These are phyloP conservation scores for Melipona quadrifasciata DNA, from an alignment of 1,140 invertebrate species.

Conservation along the genomic window DNA sequence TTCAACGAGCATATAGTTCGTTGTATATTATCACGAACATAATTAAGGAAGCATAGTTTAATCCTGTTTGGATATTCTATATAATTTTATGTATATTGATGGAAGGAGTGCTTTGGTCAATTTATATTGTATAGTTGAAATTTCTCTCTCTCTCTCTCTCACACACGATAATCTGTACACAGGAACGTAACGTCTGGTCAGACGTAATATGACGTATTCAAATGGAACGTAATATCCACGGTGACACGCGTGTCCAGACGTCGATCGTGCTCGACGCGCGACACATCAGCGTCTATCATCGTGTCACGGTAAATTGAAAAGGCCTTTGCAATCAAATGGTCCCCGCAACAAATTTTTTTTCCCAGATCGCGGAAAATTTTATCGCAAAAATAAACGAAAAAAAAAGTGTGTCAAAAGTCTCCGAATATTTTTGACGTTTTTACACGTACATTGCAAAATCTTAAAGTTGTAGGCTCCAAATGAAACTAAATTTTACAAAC, in stretches of 20 bases:
- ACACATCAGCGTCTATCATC: not conserved
- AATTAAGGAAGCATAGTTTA: too few species aligned
- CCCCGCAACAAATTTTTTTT: not conserved
- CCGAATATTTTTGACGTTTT: too few species aligned
- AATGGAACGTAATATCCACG: slow-evolving; percentile 19
- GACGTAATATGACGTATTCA: slow-evolving; percentile 14
- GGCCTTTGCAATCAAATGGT: not conserved
- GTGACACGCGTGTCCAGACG: slow-evolving; percentile 17
- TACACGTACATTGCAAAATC: too few species aligned
- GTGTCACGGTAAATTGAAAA: not conserved
- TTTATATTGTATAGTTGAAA: not conserved
- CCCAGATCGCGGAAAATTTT: not conserved
- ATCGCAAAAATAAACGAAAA: not conserved
- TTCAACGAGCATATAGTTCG: too few species aligned
- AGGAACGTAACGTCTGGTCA: not conserved
- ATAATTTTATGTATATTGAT: too few species aligned
- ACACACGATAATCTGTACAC: not conserved
- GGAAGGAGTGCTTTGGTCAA: too few species aligned
- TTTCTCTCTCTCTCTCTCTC: not conserved
- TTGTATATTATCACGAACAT: too few species aligned
- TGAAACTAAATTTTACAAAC: too few species aligned
- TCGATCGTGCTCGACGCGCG: not conserved
- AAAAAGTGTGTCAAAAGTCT: too few species aligned
- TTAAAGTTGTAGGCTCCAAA: too few species aligned
- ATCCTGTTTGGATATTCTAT: too few species aligned